These are phyloP conservation scores for Troglohyphantes excavatus DNA, from an alignment of 2,888 invertebrate genomes.

Conservation along the genomic window DNA sequence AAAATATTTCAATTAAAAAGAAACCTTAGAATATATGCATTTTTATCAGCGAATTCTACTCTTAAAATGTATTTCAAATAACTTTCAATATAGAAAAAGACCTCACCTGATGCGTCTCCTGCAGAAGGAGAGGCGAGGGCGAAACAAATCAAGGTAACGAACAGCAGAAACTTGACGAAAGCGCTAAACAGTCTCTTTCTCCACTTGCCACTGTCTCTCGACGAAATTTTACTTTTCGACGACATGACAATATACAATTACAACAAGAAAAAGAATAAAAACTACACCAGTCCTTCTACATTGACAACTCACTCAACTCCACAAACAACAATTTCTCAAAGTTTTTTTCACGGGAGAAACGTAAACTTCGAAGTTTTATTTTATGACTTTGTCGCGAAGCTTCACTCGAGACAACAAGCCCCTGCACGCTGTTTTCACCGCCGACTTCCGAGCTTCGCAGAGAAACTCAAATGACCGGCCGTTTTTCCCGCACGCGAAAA, in stretches of 20 bases:
- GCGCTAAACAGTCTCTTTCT: conserved; percentile 28
- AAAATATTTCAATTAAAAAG: no score
- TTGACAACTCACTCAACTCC: neutral
- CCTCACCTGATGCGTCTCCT: conserved; percentile 48
- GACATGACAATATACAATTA: conserved; percentile 16
- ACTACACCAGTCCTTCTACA: neutral
- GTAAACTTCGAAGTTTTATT: conserved; percentile 12
- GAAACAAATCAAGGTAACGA: conserved; percentile 14
- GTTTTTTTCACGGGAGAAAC: neutral
- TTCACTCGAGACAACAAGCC: neutral
- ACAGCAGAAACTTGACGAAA: conserved; percentile 49
- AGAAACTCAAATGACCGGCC: conserved; percentile 68
- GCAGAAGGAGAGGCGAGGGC: conserved; percentile 27
- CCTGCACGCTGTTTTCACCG: conserved; percentile 26
- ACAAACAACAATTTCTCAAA: neutral
- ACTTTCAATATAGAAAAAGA: no score
- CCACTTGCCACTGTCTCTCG: neutral
- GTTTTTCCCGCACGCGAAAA: conserved; percentile 27
- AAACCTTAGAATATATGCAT: no score
- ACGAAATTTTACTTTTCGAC: conserved; percentile 26
- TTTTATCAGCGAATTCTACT: no score
- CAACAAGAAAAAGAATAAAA: neutral
- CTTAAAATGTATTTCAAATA: no score
- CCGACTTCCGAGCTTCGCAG: conserved; percentile 33
- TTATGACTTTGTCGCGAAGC: neutral